These are phyloP conservation scores for Echeneis naucrates DNA, from an alignment of 2,797 vertebrate genomes.

Conservation along the genomic window DNA sequence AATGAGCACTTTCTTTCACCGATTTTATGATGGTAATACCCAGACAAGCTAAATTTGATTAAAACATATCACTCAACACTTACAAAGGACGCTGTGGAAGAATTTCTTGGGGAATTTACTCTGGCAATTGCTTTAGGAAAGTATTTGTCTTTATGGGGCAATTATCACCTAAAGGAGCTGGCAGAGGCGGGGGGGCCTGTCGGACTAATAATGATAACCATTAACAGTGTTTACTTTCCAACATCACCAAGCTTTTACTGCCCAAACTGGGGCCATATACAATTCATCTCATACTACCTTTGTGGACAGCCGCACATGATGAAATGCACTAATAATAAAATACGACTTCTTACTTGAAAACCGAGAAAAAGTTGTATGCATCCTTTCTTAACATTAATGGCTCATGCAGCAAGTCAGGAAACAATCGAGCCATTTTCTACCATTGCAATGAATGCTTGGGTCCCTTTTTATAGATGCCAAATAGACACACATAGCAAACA, in stretches of 20 bases:
- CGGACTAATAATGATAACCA: constrained; percentile 75
- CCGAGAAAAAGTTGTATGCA: background rate
- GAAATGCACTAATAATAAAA: constrained; percentile 53
- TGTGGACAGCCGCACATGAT: constrained; percentile 35
- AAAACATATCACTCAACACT: constrained; percentile 69
- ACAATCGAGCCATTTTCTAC: constrained; percentile 19
- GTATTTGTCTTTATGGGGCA: constrained; percentile 78
- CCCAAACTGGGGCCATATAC: constrained; percentile 40
- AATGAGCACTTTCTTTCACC: constrained; percentile 68
- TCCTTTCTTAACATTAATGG: constrained; percentile 11
- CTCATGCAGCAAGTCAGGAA: constrained; percentile 1
- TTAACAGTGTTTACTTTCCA: constrained; percentile 79
- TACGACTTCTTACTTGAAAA: constrained; percentile 22
- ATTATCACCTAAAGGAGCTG: constrained; percentile 79
- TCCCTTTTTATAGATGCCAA: background rate
- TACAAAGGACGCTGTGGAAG: constrained; percentile 59
- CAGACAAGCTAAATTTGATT: constrained; percentile 62
- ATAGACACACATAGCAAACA: background rate
- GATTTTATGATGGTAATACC: constrained; percentile 66
- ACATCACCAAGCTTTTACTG: constrained; percentile 59
- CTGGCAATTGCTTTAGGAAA: constrained; percentile 74
- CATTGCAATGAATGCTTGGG: background rate
- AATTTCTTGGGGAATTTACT: constrained; percentile 58
- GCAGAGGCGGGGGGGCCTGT: constrained; percentile 62
- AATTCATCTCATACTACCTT: constrained; percentile 47